phyloP scores from a whole-genome alignment of 2,888 invertebrate genomes.

The Conus canariensis region DNA sequence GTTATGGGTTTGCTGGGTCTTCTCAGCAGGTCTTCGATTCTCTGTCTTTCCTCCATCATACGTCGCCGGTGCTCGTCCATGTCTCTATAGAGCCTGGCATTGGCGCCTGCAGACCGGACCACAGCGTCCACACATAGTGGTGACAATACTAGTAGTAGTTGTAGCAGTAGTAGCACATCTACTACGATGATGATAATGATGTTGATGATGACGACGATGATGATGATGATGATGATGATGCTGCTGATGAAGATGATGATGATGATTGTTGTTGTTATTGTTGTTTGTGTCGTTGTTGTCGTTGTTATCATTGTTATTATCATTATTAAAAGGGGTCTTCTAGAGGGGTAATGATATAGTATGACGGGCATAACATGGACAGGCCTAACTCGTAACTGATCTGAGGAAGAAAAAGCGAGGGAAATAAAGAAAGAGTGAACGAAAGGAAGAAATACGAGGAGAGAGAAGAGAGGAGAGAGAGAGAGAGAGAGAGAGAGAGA shows the following conservation, averaged over 20 bases:
- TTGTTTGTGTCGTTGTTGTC: too few relatives aligned
- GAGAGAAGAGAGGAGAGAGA: not conserved
- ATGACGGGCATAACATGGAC: too few relatives aligned
- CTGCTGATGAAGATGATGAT: too few relatives aligned
- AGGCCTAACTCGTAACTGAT: too few relatives aligned
- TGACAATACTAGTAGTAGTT: too few relatives aligned
- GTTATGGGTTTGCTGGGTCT: not conserved
- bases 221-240: too few relatives aligned
- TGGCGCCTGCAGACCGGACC: constrained; percentile 38
- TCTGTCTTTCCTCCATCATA: constrained; percentile 50
- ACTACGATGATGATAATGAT: not conserved
- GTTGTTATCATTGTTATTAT: too few relatives aligned
- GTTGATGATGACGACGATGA: too few relatives aligned
- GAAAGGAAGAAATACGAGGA: not conserved
- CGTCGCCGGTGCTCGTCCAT: constrained; percentile 50
- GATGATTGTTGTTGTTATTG: too few relatives aligned
- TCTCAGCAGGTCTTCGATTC: constrained; percentile 52
- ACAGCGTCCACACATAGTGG: not conserved
- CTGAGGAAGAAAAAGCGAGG: not conserved
- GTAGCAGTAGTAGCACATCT: not conserved
- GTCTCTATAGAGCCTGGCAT: constrained; percentile 45
- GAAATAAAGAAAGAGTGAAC: not conserved
- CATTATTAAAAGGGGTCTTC: too few relatives aligned
- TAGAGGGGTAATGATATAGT: too few relatives aligned
- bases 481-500: not conserved